These are phyloP conservation scores for Nothobranchius kuhntae DNA, from an alignment of 2,113 vertebrate genomes.

Conservation along the genomic window DNA sequence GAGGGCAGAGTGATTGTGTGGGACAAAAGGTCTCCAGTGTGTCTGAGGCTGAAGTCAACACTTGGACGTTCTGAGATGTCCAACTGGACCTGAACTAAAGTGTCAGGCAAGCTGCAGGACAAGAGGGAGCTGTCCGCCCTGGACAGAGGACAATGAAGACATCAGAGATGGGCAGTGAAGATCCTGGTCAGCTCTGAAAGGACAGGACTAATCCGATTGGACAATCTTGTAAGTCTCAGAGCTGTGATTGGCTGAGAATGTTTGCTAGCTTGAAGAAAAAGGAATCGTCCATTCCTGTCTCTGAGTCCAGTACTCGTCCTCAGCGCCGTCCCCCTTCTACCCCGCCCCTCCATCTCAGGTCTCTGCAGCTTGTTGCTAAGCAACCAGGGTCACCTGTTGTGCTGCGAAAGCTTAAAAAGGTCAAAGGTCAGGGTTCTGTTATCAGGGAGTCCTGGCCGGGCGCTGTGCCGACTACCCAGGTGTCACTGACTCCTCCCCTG, in stretches of 20 bases:
- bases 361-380: constrained; percentile 32
- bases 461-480: not conserved
- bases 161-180: not conserved
- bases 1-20: constrained; percentile 2
- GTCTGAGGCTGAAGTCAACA: constrained; percentile 2
- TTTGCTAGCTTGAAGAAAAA: constrained; percentile 53
- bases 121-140: no score
- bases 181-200: not conserved
- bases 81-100: constrained; percentile 4
- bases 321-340: constrained; percentile 31
- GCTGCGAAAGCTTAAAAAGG: constrained; percentile 27
- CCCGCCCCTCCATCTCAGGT: constrained; percentile 39
- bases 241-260: constrained; percentile 28
- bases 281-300: not conserved
- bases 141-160: not conserved
- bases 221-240: not conserved
- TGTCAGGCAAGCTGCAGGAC: not conserved
- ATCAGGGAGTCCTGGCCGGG: constrained; percentile 57
- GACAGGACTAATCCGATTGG: constrained; percentile 9
- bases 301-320: not conserved
- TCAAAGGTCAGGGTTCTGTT: constrained; percentile 19
- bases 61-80: constrained; percentile 2
- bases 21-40: not conserved
- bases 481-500: not conserved
- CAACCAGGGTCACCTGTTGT: constrained; percentile 17